A percentile compares a stretch with the other conserved stretches of the same genome.
These are phyloP conservation scores for Pemphredon lugubris DNA, from an alignment of 2,888 invertebrate genomes.

Conservation along the genomic window DNA sequence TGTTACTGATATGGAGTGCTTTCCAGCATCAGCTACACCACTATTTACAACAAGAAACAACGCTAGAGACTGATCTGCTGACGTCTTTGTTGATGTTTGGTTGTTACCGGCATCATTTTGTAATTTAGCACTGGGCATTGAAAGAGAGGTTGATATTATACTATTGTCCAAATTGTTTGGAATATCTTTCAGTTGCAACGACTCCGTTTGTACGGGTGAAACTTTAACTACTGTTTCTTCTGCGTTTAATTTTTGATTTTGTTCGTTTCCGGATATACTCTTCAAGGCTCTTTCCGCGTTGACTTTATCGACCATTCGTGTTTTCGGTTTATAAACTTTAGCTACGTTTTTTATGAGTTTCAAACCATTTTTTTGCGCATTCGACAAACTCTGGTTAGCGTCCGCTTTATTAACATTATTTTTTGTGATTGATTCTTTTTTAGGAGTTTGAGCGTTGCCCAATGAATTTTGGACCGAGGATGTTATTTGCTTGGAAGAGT, in stretches of 20 bases:
- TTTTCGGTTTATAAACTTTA: conserved; percentile 71
- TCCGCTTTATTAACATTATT: conserved; percentile 23
- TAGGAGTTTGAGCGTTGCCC: conserved; percentile 3
- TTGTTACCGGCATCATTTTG: neutral
- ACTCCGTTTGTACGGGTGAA: conserved; percentile 5
- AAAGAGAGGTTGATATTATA: neutral
- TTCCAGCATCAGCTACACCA: conserved; percentile 7
- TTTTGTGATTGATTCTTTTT: conserved; percentile 29
- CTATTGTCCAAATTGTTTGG: conserved; percentile 5
- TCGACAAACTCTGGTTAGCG: neutral
- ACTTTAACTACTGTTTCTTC: neutral
- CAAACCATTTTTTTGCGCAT: conserved; percentile 6
- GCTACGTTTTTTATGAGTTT: conserved; percentile 30
- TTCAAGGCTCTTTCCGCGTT: conserved; percentile 68
- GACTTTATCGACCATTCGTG: conserved; percentile 70
- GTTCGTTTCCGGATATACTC: conserved; percentile 35
- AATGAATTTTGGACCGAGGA: neutral
- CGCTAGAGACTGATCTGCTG: conserved; percentile 33
- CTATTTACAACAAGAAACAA: conserved; percentile 41
- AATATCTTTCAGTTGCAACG: conserved; percentile 1
- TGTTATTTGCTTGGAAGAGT: conserved; percentile 1
- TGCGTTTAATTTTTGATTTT: conserved; percentile 23
- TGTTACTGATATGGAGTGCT: conserved; percentile 10
- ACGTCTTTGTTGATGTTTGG: conserved; percentile 1
- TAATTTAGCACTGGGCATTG: conserved; percentile 1